Percentiles rank a stretch among this genome's conserved stretches.
Evolutionary conservation across 2,888 invertebrate species (phyloP).

Genomic region (Scaptomyza polygonia): DNA sequence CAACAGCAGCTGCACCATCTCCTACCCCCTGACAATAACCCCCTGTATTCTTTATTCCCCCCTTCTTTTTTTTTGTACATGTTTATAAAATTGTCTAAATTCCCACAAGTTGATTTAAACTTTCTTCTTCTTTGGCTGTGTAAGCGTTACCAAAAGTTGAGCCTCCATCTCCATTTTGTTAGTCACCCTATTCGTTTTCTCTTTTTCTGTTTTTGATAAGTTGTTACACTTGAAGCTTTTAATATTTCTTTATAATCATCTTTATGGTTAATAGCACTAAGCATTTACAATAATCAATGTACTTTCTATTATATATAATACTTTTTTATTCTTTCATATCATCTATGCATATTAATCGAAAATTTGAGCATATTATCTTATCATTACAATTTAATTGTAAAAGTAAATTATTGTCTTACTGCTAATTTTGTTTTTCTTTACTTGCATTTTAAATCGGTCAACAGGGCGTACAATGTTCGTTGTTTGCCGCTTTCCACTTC

Average conservation of each 20-base stretch:
- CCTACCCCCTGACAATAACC: conserved; percentile 8
- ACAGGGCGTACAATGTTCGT: conserved; percentile 32
- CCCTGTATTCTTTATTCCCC: conserved; percentile 23
- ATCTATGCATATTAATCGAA: no score
- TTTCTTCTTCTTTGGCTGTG: conserved; percentile 59
- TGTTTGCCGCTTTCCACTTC: conserved; percentile 17
- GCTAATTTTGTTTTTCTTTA: no score
- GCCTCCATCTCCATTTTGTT: conserved; percentile 47
- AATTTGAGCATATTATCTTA: no score
- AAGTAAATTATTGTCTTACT: no score
- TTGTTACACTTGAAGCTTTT: neutral
- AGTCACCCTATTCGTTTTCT: conserved; percentile 36
- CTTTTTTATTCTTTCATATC: no score
- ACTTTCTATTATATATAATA: no score
- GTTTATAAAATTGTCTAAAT: conserved; percentile 81
- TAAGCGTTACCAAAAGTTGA: conserved; percentile 52
- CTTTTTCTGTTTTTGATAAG: neutral
- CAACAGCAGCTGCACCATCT: neutral
- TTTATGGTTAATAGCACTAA: no score
- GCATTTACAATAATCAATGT: no score
- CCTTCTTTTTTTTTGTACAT: conserved; percentile 45
- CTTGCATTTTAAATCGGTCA: neutral
- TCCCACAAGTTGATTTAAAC: conserved; percentile 81
- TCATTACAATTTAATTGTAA: no score
- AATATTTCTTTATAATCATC: no score